These are phyloP conservation scores for Urocyon cinereoargenteus DNA, from an alignment of 2,797 vertebrate genomes.

Conservation along the genomic window DNA sequence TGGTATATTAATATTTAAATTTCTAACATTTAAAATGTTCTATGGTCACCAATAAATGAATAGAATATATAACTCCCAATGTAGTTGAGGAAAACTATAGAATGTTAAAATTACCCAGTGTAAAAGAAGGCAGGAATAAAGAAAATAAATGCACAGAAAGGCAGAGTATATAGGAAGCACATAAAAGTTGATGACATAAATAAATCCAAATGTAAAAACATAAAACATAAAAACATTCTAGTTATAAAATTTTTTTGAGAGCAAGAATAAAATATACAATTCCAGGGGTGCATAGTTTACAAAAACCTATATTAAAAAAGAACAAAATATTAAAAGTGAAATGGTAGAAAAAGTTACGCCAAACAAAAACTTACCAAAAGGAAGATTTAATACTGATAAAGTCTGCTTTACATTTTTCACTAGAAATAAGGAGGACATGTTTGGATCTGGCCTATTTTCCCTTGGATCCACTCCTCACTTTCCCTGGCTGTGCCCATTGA, in stretches of 20 bases:
- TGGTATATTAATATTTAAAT: not conserved
- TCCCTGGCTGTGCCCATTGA: not conserved
- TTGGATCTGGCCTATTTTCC: not conserved
- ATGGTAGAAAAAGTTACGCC: not conserved
- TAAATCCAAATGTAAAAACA: not conserved
- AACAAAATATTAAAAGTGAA: not conserved
- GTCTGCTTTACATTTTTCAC: not conserved
- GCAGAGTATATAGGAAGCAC: not conserved
- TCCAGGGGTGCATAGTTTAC: not conserved
- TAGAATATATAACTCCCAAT: not conserved
- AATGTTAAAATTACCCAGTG: not conserved
- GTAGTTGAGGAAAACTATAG: not conserved
- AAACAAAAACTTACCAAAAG: not conserved
- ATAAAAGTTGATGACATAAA: not conserved
- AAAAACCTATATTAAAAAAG: not conserved
- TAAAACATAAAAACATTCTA: not conserved
- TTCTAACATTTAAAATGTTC: not conserved
- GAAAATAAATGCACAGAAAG: not conserved
- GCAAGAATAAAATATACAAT: not conserved
- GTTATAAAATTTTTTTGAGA: not conserved
- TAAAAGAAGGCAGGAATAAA: not conserved
- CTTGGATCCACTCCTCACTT: not conserved
- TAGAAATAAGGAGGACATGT: not conserved
- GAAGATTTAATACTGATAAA: not conserved
- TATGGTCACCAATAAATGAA: not conserved